Conservation (phyloP, 1,140 invertebrate genomes). For the Drosophila repletoides region DNA sequence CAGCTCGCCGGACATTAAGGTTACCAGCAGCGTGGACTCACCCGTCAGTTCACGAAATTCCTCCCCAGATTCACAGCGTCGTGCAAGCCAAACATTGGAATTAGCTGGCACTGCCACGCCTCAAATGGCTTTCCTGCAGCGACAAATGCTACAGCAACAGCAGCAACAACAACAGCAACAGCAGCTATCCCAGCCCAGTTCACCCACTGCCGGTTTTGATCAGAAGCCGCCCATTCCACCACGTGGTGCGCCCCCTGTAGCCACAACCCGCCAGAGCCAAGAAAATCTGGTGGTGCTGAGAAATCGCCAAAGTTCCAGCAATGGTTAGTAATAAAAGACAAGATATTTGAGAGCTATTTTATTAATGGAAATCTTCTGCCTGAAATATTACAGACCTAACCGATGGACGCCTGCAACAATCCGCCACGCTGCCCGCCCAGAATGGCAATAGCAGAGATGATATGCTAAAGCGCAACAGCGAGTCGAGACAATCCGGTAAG, state of each 20-base stretch:
- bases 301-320: conserved; percentile 69
- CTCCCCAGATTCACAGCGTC: conserved; percentile 81
- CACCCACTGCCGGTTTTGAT: conserved; percentile 74
- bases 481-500: conserved; percentile 78
- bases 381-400: conserved; percentile 47
- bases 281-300: conserved; percentile 75
- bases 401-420: conserved; percentile 55
- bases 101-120: conserved; percentile 56
- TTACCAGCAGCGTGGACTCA: conserved; percentile 71
- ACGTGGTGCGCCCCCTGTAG: conserved; percentile 83
- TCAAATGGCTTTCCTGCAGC: conserved; percentile 80
- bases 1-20: conserved; percentile 80
- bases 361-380: not conserved
- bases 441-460: conserved; percentile 72
- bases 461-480: conserved; percentile 69
- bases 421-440: conserved; percentile 65
- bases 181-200: conserved; percentile 57
- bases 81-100: conserved; percentile 57
- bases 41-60: conserved; percentile 81
- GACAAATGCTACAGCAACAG: conserved; percentile 82
- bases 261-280: conserved; percentile 82
- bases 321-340: conserved; percentile 40
- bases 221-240: conserved; percentile 85
- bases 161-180: conserved; percentile 80
- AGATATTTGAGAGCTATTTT: not conserved